Conservation (phyloP, 2,888 invertebrate genomes). For the Andrena minutula region DNA sequence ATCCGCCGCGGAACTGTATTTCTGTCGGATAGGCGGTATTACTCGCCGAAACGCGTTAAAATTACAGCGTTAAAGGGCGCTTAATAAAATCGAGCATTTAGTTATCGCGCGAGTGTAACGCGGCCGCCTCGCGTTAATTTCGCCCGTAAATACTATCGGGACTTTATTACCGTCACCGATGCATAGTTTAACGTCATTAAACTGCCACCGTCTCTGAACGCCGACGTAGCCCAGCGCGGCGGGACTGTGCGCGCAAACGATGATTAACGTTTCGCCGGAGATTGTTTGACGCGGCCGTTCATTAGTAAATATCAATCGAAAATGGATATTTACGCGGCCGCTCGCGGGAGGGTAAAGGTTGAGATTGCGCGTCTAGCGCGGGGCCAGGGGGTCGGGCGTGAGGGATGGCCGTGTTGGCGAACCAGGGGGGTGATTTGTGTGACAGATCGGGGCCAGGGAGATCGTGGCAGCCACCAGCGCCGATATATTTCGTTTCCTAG, state of each 20-base stretch:
- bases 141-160: conserved; percentile 47
- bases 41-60: conserved; percentile 33
- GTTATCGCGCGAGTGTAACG: conserved; percentile 31
- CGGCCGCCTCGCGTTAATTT: conserved; percentile 42
- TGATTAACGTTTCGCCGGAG: conserved; percentile 30
- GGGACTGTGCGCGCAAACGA: conserved; percentile 2
- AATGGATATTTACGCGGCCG: conserved; percentile 40
- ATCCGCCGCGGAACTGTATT: conserved; percentile 37
- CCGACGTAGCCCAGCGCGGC: neutral
- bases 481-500: conserved; percentile 78
- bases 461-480: conserved; percentile 70
- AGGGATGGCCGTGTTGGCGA: conserved; percentile 56
- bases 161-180: conserved; percentile 44
- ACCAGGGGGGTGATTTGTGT: conserved; percentile 79
- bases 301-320: conserved; percentile 40
- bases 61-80: conserved; percentile 42
- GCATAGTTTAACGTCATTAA: conserved; percentile 24
- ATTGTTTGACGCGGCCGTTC: conserved; percentile 28
- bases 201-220: conserved; percentile 15
- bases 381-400: conserved; percentile 29
- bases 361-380: conserved; percentile 44
- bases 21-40: conserved; percentile 6
- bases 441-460: conserved; percentile 81
- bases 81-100: conserved; percentile 55
- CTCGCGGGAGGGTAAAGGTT: conserved; percentile 45